Base-by-base conservation (phyloP, 2,888 invertebrate genomes). In the Calameuta filiformis region DNA sequence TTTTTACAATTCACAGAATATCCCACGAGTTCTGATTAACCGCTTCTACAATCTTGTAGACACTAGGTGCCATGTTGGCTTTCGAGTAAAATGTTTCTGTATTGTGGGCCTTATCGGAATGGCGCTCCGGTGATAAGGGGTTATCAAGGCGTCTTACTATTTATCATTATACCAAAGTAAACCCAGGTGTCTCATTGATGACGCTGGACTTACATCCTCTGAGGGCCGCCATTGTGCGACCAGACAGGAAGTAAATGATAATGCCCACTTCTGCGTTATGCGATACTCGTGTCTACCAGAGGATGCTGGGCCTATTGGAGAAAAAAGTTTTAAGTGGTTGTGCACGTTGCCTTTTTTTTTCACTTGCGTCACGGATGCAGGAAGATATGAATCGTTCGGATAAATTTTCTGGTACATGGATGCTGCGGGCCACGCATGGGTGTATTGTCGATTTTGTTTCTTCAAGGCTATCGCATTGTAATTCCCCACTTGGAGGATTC, bases 181-280 rank as follows among this genome's bases (percentile, higher is more conserved):
- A 56, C 9, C 23, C 56, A 56, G 56, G 56, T 56, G 56, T 56
- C 23, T 56, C 56, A 23, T 23, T 56, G 9, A 23, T 23, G 1
- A 56, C 9, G 56, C 9, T 15, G 56, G 56, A 40, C 31, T 30
- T 69, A 12, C 11, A 30, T 33, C 31, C 15, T 11, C 71, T 9
- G 71, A 71, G 71, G n/a, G 23, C 37, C 4, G 35, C 35, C 35
- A 74, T 74, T 74, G 35, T 12, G 31, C 68, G 68, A 23, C 68
- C 12, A 34, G 79, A 40, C 79, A 77, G 79, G 79, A 79, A 77
- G 79, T 77, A 69, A 74, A 77, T 56, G 76, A 79, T 79, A 79
- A 79, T 77, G 79, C 35, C 79, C 79, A 79, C 79, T 79, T 79
- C 76, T 77, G 73, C 73, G 79, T 79, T 77, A 79, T 76, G 76